Conservation (phyloP, 1,140 invertebrate genomes). For the Drosophila pseudoananassae region DNA sequence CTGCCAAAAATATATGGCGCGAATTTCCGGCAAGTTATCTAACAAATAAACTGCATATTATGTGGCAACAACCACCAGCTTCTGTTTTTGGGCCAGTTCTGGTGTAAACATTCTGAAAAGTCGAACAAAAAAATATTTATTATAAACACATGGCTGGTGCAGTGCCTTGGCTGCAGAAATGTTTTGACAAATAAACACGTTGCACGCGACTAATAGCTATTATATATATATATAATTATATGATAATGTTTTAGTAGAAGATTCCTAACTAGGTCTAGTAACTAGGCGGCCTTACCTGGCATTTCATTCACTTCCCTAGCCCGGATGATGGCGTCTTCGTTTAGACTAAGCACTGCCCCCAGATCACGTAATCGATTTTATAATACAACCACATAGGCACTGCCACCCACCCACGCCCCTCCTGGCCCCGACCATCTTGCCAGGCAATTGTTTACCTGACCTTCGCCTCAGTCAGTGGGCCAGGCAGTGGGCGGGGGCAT, state of each 20-base stretch:
- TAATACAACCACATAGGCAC: conserved; percentile 47
- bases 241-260: too few species aligned
- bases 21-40: conserved; percentile 59
- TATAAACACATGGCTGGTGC: conserved; percentile 71
- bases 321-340: conserved; percentile 67
- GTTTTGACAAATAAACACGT: conserved; percentile 78
- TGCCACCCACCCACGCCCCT: neutral
- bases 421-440: conserved; percentile 3
- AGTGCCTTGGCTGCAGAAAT: conserved; percentile 58
- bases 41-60: conserved; percentile 70
- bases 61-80: conserved; percentile 36
- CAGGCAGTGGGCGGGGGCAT: conserved; percentile 5
- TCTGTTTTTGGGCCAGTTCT: conserved; percentile 5
- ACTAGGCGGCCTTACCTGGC: conserved; percentile 17
- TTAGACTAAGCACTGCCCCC: conserved; percentile 34
- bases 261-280: conserved; percentile 20
- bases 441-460: conserved; percentile 71
- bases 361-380: conserved; percentile 81
- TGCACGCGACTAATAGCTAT: conserved; percentile 60
- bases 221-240: too few species aligned
- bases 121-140: conserved; percentile 54
- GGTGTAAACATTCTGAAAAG: conserved; percentile 69
- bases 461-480: conserved; percentile 53
- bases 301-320: conserved; percentile 55
- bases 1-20: conserved; percentile 1